Percentiles rank a stretch among this genome's conserved stretches.
Conservation (phyloP, 2,888 invertebrate genomes). For the Bellardia pandia region DNA sequence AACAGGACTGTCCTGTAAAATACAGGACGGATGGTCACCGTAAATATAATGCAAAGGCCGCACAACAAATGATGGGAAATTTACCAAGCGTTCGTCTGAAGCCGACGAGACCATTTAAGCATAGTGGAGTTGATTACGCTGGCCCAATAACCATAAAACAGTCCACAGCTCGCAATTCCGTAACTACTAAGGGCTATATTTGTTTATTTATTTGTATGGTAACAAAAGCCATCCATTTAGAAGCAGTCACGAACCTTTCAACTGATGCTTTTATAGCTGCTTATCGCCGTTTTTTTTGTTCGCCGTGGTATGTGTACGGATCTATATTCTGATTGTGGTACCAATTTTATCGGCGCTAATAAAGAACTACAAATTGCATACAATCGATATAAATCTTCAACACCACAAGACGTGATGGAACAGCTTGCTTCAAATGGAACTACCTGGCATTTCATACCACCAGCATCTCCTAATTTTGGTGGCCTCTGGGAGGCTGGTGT, state of each 20-base stretch:
- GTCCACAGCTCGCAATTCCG: slow-evolving; percentile 44
- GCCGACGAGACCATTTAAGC: slow-evolving; percentile 62
- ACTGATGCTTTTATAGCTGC: slow-evolving; percentile 70
- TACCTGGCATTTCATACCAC: slow-evolving; percentile 62
- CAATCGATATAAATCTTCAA: slow-evolving; percentile 64
- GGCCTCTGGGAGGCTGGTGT: slow-evolving; percentile 61
- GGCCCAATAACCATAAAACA: slow-evolving; percentile 73
- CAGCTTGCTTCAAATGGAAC: too few species aligned
- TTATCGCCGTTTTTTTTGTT: slow-evolving; percentile 59
- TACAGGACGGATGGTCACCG: too few species aligned
- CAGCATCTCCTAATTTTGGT: slow-evolving; percentile 66
- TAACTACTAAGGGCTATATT: slow-evolving; percentile 63
- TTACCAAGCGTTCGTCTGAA: slow-evolving; percentile 59
- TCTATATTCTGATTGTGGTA: slow-evolving; percentile 61
- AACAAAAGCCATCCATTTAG: slow-evolving; percentile 69
- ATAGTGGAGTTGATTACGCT: slow-evolving; percentile 73
- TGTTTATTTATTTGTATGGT: slow-evolving; percentile 71
- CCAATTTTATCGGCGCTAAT: slow-evolving; percentile 59
- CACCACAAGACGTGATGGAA: not conserved
- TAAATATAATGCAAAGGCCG: slow-evolving; percentile 31
- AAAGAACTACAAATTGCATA: slow-evolving; percentile 48
- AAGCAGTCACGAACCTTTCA: slow-evolving; percentile 67
- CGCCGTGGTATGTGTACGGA: slow-evolving; percentile 63
- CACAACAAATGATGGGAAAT: slow-evolving; percentile 61
- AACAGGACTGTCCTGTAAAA: too few species aligned